Conservation (phyloP, 2,113 vertebrate genomes). For the Oophaga pumilio region DNA sequence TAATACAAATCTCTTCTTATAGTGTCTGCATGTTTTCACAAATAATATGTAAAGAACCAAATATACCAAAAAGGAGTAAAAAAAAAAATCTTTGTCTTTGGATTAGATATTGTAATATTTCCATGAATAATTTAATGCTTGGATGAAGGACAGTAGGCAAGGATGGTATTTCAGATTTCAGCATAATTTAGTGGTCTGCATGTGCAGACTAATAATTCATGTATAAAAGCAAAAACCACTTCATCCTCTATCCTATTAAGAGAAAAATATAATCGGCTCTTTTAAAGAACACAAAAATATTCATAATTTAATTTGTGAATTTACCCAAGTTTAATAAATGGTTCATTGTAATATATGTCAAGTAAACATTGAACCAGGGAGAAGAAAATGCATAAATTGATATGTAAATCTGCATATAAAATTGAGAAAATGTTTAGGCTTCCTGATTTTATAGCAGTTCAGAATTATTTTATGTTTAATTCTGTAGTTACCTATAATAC, state of each 20-base stretch:
- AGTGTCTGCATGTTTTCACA: constrained; percentile 6
- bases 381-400: not conserved
- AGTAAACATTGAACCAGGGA: not conserved
- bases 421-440: not conserved
- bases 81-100: constrained; percentile 32
- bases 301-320: not conserved
- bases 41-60: constrained; percentile 39
- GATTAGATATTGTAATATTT: constrained; percentile 53
- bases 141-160: constrained; percentile 47
- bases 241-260: constrained; percentile 1
- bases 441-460: not conserved
- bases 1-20: constrained; percentile 40
- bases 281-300: constrained; percentile 14
- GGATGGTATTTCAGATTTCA: constrained; percentile 40
- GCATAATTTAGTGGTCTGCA: constrained; percentile 39
- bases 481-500: not conserved
- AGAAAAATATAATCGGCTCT: not conserved
- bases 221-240: constrained; percentile 23
- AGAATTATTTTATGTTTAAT: not conserved
- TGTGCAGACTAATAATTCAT: constrained; percentile 35
- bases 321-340: not conserved
- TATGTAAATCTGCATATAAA: not conserved
- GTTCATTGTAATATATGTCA: not conserved
- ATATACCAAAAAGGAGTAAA: constrained; percentile 30
- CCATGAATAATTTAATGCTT: constrained; percentile 55